phyloP scores from a whole-genome alignment of 2,113 vertebrate genomes.

The Mustela nigripes region DNA sequence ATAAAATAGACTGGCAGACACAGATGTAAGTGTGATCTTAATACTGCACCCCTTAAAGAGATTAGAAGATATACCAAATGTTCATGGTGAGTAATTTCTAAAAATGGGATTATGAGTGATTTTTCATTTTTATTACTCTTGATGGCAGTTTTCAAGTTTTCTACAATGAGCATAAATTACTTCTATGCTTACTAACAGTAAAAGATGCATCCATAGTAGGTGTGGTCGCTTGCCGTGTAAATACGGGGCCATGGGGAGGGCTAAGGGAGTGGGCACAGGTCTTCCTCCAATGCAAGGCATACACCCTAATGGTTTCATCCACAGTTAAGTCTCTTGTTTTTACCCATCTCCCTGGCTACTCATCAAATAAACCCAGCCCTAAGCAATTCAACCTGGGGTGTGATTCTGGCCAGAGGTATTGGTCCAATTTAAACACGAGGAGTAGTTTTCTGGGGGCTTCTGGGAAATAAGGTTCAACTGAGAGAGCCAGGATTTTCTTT shows the following conservation, averaged over 20 bases:
- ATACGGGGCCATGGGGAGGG: accelerated
- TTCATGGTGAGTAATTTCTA: neutral
- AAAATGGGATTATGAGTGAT: constrained; percentile 40
- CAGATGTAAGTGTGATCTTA: neutral
- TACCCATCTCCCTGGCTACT: neutral
- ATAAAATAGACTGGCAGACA: neutral
- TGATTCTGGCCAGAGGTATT: neutral
- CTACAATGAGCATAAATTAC: neutral
- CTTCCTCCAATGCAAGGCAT: neutral
- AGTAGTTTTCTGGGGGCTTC: neutral
- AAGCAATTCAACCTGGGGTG: neutral
- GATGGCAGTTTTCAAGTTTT: constrained; percentile 5
- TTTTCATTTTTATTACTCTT: constrained; percentile 10
- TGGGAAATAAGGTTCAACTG: neutral
- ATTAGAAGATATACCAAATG: neutral
- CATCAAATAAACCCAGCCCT: neutral
- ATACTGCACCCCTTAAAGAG: neutral
- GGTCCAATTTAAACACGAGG: neutral
- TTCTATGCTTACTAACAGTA: neutral
- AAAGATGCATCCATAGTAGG: neutral
- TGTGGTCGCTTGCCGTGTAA: neutral
- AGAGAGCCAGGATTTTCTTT: neutral
- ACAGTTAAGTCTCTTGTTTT: neutral
- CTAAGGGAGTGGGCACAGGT: neutral
- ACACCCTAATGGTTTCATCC: neutral